A percentile compares a stretch with the other conserved stretches of the same genome.
Evolutionary conservation across 1,140 invertebrate species (phyloP).

Genomic region (Parasteatoda tepidariorum): DNA sequence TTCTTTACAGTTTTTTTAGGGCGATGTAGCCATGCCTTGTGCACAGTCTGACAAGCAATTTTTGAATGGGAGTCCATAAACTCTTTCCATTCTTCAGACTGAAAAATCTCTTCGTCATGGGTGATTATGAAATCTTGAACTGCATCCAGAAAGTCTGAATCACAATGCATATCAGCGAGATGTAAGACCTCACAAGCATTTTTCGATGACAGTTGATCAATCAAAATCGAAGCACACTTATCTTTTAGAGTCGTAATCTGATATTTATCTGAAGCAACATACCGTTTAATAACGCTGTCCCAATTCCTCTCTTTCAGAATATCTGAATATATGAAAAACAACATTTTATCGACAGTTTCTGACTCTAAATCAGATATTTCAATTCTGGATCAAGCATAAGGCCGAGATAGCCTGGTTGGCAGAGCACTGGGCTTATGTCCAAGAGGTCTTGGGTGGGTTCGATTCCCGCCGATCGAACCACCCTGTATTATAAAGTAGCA

Average conservation of each 20-base stretch:
- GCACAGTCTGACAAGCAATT: background rate
- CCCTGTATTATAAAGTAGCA: background rate
- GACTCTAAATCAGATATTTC: slow-evolving; percentile 48
- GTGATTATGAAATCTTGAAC: background rate
- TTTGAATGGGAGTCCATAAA: background rate
- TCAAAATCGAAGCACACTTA: background rate
- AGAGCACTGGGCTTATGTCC: too few species aligned
- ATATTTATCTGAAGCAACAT: background rate
- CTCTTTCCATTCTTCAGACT: background rate
- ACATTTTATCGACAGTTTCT: slow-evolving; percentile 37
- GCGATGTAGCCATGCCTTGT: background rate
- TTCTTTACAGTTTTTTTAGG: background rate
- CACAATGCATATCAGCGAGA: slow-evolving; percentile 13
- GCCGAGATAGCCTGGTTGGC: too few species aligned
- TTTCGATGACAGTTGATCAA: background rate
- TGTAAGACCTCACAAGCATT: background rate
- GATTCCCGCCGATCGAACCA: too few species aligned
- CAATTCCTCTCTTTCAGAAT: background rate
- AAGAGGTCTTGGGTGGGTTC: too few species aligned
- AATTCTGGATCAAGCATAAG: too few species aligned
- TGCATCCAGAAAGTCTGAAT: background rate
- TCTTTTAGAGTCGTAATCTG: slow-evolving; percentile 2
- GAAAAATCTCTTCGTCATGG: background rate
- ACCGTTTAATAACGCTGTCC: background rate
- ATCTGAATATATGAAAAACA: slow-evolving; percentile 42